Percentiles rank a stretch among this genome's conserved stretches.
Conservation (phyloP, 2,797 vertebrate genomes). For the Xyrichtys novacula region DNA sequence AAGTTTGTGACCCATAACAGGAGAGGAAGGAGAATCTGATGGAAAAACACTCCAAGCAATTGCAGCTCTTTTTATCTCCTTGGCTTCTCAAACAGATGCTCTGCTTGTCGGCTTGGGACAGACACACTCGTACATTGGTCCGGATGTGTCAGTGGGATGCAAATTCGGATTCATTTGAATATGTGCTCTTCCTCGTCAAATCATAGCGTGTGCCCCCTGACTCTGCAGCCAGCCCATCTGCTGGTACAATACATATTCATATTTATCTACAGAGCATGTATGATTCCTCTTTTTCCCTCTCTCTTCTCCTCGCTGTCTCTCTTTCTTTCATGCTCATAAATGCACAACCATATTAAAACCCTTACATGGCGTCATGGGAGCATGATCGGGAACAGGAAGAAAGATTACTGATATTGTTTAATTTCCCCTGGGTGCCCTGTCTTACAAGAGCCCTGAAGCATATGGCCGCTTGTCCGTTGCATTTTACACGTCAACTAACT, state of each 20-base stretch:
- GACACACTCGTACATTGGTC: conserved; percentile 35
- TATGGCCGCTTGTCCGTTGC: conserved; percentile 62
- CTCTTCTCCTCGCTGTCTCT: not conserved
- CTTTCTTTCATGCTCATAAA: conserved; percentile 57
- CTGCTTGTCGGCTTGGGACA: conserved; percentile 41
- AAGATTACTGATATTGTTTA: conserved; percentile 78
- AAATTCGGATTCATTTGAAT: conserved; percentile 66
- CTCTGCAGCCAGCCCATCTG: conserved; percentile 68
- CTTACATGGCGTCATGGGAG: conserved; percentile 70
- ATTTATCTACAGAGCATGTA: conserved; percentile 23
- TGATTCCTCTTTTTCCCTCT: conserved; percentile 35
- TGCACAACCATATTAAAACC: conserved; percentile 70
- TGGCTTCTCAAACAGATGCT: conserved; percentile 61
- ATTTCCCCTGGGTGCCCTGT: conserved; percentile 74
- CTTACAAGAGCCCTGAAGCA: conserved; percentile 61
- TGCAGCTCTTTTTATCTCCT: conserved; percentile 42
- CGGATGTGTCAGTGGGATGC: conserved; percentile 54
- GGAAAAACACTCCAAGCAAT: conserved; percentile 5
- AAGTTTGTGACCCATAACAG: conserved; percentile 56
- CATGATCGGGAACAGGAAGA: conserved; percentile 73
- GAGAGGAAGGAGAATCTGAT: conserved; percentile 17
- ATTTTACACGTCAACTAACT: conserved; percentile 28
- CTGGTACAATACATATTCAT: conserved; percentile 65
- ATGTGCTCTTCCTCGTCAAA: conserved; percentile 55
- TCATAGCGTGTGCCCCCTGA: conserved; percentile 41